Evolutionary conservation across 2,888 invertebrate species (phyloP).

Genomic region (Germaria angustata): DNA sequence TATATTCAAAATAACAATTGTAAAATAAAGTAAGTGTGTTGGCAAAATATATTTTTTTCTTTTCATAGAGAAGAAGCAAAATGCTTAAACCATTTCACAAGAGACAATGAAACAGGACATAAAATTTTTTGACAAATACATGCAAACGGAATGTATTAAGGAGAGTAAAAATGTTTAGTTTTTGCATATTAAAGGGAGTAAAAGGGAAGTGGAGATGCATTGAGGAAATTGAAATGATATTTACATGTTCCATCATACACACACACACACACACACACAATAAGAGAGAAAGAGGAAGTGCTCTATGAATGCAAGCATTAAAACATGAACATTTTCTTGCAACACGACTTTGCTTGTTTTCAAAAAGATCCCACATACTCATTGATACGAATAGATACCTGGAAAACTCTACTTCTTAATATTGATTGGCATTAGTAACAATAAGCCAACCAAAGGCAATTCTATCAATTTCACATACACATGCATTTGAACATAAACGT

Average conservation of each 20-base stretch:
- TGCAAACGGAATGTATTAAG: neutral
- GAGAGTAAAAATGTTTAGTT: too few relatives aligned
- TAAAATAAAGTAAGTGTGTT: slow-evolving; percentile 19
- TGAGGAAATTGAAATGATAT: slow-evolving; percentile 48
- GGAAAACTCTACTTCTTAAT: neutral
- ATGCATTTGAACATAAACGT: neutral
- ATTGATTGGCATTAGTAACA: slow-evolving; percentile 32
- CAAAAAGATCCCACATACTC: neutral
- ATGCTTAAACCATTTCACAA: neutral
- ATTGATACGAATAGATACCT: neutral
- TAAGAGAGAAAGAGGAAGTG: neutral
- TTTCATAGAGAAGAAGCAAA: neutral
- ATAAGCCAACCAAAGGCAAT: slow-evolving; percentile 37
- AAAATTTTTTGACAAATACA: neutral
- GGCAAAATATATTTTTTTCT: slow-evolving; percentile 37
- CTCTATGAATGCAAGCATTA: neutral
- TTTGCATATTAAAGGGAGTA: too few relatives aligned
- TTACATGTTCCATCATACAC: neutral
- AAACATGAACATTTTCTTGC: neutral
- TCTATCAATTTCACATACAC: neutral
- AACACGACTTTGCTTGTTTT: neutral
- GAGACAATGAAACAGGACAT: neutral
- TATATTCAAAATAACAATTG: slow-evolving; percentile 20
- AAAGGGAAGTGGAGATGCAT: slow-evolving; percentile 35
- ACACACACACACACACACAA: neutral